Evolutionary conservation across 2,888 invertebrate species (phyloP), one percentile per base, ranked within the genome.

Genomic region (Sylvicola cinctus): DNA sequence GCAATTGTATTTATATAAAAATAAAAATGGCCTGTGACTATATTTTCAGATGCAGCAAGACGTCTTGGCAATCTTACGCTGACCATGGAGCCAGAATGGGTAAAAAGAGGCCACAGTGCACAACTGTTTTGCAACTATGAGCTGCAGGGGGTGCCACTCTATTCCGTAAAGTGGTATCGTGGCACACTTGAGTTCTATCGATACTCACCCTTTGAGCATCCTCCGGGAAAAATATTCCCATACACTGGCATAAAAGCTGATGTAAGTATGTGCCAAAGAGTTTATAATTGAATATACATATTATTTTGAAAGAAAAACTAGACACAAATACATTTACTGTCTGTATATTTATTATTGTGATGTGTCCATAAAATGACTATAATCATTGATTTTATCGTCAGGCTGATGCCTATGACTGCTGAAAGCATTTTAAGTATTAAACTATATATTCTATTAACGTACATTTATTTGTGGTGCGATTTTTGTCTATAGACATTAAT

Each of bases 81-180:
- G 30, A 56, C 63, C 44, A 67, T 70, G 51, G 66, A 68, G 7
- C 70, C 70, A 2, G 63, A 66, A 23, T 68, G 68, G 11, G 70
- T 70, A 12, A 65, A 68, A 42, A 54, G 68, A 16, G 70, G 69
- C 2, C 65, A 68, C 14, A 66, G 68, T 41, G 69, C 68, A 13
- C 62, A 58, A 2, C 50, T 71, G 16, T 65, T 65, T 23, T 74
- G 73, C 45, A 54, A 66, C 25, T 73, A 72, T 51, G 67, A 70
- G 49, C 55, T 73, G 42, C 69, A 70, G 4, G 70, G 68, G n/a
- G 71, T 71, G 10, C 70, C 70, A 0, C 58, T 74, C 10, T 74
- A 74, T 54, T 69, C 71, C 31, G 71, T 73, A 39, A 74, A 74
- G 52, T 74, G 72, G 69, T 74, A 74, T 54, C 62, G 71, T 43